Evolutionary conservation across 2,797 vertebrate species (phyloP).

Genomic region (Zenarchopterus dispar): DNA sequence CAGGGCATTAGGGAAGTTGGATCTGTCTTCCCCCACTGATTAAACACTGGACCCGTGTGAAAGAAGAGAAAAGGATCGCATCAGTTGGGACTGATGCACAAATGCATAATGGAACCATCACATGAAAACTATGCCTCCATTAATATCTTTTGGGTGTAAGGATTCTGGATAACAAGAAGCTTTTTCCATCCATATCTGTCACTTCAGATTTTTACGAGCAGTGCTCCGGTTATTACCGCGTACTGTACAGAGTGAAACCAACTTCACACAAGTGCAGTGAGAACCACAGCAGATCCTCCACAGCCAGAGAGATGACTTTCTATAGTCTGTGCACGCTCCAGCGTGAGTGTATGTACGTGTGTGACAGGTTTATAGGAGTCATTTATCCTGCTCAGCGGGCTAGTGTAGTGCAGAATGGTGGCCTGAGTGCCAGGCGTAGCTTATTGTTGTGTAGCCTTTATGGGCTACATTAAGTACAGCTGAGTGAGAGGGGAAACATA

Average conservation of each 20-base stretch:
- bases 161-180: slow-evolving; percentile 57
- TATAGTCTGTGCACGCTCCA: slow-evolving; percentile 69
- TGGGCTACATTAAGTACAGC: slow-evolving; percentile 85
- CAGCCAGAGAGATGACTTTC: slow-evolving; percentile 69
- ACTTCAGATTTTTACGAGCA: slow-evolving; percentile 57
- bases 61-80: slow-evolving; percentile 53
- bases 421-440: slow-evolving; percentile 81
- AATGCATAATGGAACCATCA: slow-evolving; percentile 67
- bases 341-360: slow-evolving; percentile 64
- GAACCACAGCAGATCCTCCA: slow-evolving; percentile 64
- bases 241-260: slow-evolving; percentile 55
- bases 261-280: slow-evolving; percentile 55
- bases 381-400: slow-evolving; percentile 82
- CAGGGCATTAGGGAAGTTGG: slow-evolving; percentile 74
- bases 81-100: slow-evolving; percentile 59
- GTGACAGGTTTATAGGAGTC: slow-evolving; percentile 83
- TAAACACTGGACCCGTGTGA: slow-evolving; percentile 61
- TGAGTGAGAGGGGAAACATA: slow-evolving; percentile 83
- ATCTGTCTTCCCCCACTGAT: slow-evolving; percentile 72
- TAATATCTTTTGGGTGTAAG: slow-evolving; percentile 59
- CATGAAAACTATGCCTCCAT: slow-evolving; percentile 53
- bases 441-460: slow-evolving; percentile 85
- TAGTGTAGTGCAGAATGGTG: slow-evolving; percentile 81
- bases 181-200: slow-evolving; percentile 59
- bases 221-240: slow-evolving; percentile 50